phyloP scores from a whole-genome alignment of 2,113 vertebrate genomes.

The Hydrochoerus hydrochaeris region DNA sequence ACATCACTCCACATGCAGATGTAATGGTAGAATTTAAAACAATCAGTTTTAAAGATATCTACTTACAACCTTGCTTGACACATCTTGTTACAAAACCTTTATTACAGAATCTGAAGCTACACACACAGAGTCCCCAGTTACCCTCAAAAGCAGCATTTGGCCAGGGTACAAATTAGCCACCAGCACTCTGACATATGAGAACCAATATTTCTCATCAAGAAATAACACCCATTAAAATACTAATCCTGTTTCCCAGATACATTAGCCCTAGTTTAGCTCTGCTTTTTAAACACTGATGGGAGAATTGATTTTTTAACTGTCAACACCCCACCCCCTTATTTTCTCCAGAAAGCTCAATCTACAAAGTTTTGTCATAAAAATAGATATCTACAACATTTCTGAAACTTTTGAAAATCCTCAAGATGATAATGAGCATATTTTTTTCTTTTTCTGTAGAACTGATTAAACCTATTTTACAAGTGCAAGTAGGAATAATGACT shows the following conservation, averaged over 20 bases:
- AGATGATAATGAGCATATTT: not conserved
- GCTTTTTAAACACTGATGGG: not conserved
- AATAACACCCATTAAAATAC: conserved; percentile 24
- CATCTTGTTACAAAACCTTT: not conserved
- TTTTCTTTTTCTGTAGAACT: not conserved
- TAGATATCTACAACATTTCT: not conserved
- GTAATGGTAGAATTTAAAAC: not conserved
- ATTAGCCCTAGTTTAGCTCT: not conserved
- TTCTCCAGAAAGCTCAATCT: not conserved
- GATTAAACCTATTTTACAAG: conserved; percentile 2
- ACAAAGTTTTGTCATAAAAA: conserved; percentile 13
- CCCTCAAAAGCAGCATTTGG: not conserved
- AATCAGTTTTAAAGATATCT: not conserved
- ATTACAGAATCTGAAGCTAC: not conserved
- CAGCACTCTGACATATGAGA: not conserved
- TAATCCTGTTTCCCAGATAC: not conserved
- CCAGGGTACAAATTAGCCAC: not conserved
- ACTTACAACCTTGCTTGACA: not conserved
- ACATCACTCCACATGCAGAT: not conserved
- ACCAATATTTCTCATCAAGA: conserved; percentile 35
- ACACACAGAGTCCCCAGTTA: not conserved
- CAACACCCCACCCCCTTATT: not conserved
- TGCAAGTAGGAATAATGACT: conserved; percentile 44
- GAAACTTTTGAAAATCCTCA: not conserved
- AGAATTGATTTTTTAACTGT: conserved; percentile 44